Percentiles rank a stretch among this genome's conserved stretches.
These are phyloP conservation scores for Gymnocheta viridis DNA, from an alignment of 2,888 invertebrate genomes.

Conservation along the genomic window DNA sequence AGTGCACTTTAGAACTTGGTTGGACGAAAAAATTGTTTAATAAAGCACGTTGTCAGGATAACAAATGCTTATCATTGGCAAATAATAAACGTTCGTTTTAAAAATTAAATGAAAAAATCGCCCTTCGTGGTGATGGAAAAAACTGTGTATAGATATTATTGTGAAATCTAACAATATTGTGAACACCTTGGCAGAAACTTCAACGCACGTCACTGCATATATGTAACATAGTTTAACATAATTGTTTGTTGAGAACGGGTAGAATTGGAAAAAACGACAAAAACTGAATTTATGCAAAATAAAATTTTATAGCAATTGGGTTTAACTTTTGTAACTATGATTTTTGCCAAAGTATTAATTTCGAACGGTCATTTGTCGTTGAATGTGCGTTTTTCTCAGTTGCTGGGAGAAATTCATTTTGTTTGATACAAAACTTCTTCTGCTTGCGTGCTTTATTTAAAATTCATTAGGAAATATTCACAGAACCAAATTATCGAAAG, in stretches of 20 bases:
- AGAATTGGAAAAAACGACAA: neutral
- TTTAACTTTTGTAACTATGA: conserved; percentile 43
- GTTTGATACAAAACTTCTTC: neutral
- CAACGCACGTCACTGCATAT: no score
- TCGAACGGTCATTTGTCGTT: neutral
- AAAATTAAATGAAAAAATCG: no score
- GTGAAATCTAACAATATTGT: no score
- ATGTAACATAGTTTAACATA: neutral
- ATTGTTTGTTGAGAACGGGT: conserved; percentile 22
- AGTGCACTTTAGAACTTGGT: no score
- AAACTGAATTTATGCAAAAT: conserved; percentile 30
- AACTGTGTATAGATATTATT: no score
- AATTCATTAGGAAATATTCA: neutral
- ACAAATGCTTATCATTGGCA: no score
- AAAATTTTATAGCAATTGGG: conserved; percentile 51
- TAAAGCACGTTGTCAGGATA: no score
- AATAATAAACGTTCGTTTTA: no score
- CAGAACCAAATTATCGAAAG: no score
- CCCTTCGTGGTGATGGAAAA: no score
- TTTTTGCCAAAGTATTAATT: conserved; percentile 51
- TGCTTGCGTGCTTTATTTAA: neutral
- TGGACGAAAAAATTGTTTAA: no score
- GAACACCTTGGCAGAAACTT: no score
- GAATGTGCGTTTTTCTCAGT: neutral
- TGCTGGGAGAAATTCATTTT: neutral